Evolutionary conservation across 2,888 invertebrate species (phyloP).

Genomic region (Alloplasta piceator): DNA sequence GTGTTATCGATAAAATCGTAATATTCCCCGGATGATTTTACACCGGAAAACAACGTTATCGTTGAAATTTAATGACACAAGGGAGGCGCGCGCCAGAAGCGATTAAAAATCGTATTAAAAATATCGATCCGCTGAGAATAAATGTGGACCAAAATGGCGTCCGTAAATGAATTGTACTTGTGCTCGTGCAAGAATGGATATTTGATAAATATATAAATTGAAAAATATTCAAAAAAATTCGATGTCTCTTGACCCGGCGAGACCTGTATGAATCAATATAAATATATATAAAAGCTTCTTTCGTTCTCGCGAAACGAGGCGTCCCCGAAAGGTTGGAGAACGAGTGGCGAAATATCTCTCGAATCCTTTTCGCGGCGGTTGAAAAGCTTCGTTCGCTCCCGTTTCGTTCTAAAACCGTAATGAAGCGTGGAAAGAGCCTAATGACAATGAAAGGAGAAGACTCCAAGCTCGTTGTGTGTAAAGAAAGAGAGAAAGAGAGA

Average conservation of each 20-base stretch:
- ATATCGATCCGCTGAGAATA: too few relatives aligned
- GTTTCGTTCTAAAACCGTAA: constrained; percentile 56
- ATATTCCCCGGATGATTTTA: too few relatives aligned
- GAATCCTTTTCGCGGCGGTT: constrained; percentile 7
- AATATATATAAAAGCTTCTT: constrained; percentile 13
- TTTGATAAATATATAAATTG: too few relatives aligned
- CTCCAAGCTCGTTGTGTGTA: constrained; percentile 38
- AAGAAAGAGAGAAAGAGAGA: constrained; percentile 31
- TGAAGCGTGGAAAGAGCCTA: constrained; percentile 63
- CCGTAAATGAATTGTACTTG: too few relatives aligned
- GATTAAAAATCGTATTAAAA: too few relatives aligned
- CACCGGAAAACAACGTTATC: too few relatives aligned
- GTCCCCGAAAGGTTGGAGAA: constrained; percentile 42
- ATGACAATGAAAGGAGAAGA: constrained; percentile 60
- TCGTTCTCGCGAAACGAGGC: constrained; percentile 17
- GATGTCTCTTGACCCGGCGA: background rate
- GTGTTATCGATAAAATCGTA: too few relatives aligned
- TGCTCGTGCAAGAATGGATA: too few relatives aligned
- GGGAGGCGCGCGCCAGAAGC: too few relatives aligned
- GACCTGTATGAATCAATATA: constrained; percentile 35
- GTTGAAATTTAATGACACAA: too few relatives aligned
- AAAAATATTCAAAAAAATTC: too few relatives aligned
- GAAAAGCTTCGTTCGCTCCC: constrained; percentile 13
- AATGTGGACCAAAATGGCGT: too few relatives aligned
- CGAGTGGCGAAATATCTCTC: constrained; percentile 1